Percentiles rank a stretch among this genome's conserved stretches.
These are phyloP conservation scores for Sarcophaga peregrina DNA, from an alignment of 1,140 invertebrate genomes.

Conservation along the genomic window DNA sequence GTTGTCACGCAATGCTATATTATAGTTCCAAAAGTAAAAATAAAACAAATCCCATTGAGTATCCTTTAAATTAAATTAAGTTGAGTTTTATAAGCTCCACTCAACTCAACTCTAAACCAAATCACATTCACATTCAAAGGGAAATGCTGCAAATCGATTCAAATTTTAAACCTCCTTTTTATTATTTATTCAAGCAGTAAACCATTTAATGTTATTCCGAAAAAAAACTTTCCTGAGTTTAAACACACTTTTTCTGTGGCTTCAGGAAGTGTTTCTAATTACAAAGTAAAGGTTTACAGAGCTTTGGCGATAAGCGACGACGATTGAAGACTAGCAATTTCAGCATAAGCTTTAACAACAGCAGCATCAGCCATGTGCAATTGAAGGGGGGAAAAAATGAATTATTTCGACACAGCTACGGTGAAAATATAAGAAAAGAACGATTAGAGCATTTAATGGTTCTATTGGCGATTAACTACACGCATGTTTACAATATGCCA, in stretches of 20 bases:
- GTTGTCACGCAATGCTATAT: constrained; percentile 25
- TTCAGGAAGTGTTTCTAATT: constrained; percentile 38
- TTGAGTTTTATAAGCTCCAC: not conserved
- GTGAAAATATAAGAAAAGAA: not conserved
- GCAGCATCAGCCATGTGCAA: not conserved
- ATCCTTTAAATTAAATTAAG: not conserved
- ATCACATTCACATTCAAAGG: not conserved
- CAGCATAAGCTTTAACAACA: not conserved
- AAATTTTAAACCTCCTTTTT: not conserved
- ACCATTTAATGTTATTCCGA: no score
- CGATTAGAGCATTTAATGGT: constrained; percentile 12
- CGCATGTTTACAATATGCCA: not conserved
- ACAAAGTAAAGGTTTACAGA: constrained; percentile 34
- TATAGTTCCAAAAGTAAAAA: not conserved
- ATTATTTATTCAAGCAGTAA: not conserved
- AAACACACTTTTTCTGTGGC: not conserved
- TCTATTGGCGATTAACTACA: constrained; percentile 19
- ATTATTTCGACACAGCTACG: constrained; percentile 14
- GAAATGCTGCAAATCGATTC: not conserved
- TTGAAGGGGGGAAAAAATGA: not conserved
- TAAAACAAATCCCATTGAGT: not conserved
- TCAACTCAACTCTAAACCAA: not conserved
- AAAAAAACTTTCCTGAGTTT: no score
- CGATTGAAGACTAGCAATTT: not conserved
- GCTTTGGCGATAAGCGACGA: not conserved